Evolutionary conservation across 2,113 vertebrate species (phyloP), one percentile per base, ranked within the genome.

Genomic region (Excalfactoria chinensis): DNA sequence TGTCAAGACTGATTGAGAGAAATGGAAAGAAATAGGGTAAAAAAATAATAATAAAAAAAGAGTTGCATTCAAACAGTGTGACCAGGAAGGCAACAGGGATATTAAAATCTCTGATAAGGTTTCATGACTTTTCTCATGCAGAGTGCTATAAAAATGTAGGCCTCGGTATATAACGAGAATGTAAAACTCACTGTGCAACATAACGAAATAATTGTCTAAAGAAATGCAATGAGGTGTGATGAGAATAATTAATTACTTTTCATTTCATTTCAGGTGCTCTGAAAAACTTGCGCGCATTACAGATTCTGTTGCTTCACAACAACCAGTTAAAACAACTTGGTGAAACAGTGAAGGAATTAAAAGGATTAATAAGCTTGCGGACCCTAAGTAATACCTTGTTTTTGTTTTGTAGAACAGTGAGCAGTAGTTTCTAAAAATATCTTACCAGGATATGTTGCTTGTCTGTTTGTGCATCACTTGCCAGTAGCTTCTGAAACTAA

Each of bases 291-390:
- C 11, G 58, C 26, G 97, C 97, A 0, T 93, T 98, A 88, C 93
- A 95, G 43, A 92, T 97, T 49, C 96, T 98, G 34, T 71, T 97
- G 91, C 96, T 98, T 30, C 98, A 98, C 68, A 97, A 98, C 91
- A 98, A 98, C 28, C 96, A 97, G 62, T 72, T 98, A 69, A 96
- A 83, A 34, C 92, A 91, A 13, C 95, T 98, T 35, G 96, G 91
- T 3, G 95, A 89, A 28, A 97, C 97, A 11, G 95, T 98, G 93
- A 96, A 96, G 84, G 98, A 98, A 67, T 68, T 98, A 58, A 98
- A 95, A 93, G 95, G 96, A 85, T 96, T 98, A 95, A 96, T 72
- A 23, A 95, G 95, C 59, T 96, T 98, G 84, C 97, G 96, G 84
- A 98, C 81, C 53, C 91, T 98, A 95, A 98, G 98, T 98, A 97